A percentile compares a stretch with the other conserved stretches of the same genome.
Evolutionary conservation across 2,113 vertebrate species (phyloP).

Genomic region (Eurystomus gularis): DNA sequence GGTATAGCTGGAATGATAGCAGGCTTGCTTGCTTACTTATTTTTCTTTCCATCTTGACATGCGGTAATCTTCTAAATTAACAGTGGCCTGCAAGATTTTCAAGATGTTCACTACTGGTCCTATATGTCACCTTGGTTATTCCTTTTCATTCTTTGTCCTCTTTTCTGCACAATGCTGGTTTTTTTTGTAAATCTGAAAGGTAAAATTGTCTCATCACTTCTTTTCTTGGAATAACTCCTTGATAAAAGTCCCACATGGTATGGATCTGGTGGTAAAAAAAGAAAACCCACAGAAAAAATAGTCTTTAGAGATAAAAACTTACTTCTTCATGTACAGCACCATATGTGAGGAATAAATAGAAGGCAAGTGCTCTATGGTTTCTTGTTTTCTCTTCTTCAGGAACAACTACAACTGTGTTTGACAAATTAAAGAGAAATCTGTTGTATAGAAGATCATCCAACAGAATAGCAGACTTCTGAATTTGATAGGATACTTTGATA

Average conservation of each 20-base stretch:
- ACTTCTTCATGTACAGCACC: not conserved
- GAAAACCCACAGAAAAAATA: not conserved
- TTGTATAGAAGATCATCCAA: not conserved
- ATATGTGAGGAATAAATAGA: conserved; percentile 6
- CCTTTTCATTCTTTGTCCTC: not conserved
- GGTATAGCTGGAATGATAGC: not conserved
- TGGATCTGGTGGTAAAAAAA: not conserved
- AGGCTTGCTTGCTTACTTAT: not conserved
- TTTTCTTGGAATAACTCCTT: not conserved
- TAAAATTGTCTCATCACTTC: not conserved
- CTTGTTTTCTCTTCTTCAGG: conserved; percentile 10
- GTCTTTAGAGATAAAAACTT: not conserved
- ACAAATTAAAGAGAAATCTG: not conserved
- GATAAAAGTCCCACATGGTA: not conserved
- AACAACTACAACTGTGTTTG: not conserved
- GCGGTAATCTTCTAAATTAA: not conserved
- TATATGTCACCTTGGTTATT: not conserved
- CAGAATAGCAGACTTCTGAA: not conserved
- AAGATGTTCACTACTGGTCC: not conserved
- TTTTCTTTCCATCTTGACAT: not conserved
- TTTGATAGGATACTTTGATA: not conserved
- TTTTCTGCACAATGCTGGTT: not conserved
- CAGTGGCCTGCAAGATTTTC: not conserved
- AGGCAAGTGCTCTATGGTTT: not conserved
- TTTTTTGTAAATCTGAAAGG: not conserved